Base-by-base conservation (phyloP, 1,140 invertebrate species). In the Hydropsyche tenuis region DNA sequence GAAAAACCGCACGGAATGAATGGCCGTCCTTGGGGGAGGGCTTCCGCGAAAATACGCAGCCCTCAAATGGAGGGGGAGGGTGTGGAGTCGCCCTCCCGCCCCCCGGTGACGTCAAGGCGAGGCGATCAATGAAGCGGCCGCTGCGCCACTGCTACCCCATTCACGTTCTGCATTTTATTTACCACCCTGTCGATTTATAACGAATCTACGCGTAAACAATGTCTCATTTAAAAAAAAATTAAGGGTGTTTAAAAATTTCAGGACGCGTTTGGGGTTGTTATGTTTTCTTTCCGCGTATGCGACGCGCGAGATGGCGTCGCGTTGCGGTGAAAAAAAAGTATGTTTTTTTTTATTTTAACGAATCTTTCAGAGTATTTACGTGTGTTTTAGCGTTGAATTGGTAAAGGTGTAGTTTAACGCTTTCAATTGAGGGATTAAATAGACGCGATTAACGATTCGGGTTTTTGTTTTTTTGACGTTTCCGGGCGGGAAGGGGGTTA, bases 81-180 rank as follows among this genome's bases (percentile, higher is more conserved):
- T 25, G 56, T 3, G 30, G 30, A 9, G 30, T 4, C 4, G 20
- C 5, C n/a, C n/a, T n/a, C n/a, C n/a, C 56, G 4, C 7, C 20
- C 56, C 20, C 23, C 27, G 18, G 68, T 70, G 68, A 70, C 68
- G 68, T 70, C 68, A 70, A 46, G 46, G 48, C 7, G 42, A 1
- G 4, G 11, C 68, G 68, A 70, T 70, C 68, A 56, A 70, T 70
- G 46, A 70, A 70, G 68, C 48, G 12, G 56, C 22, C 63, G 65
- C 22, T 51, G 65, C 43, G 65, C 63, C 63, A 65, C 43, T 65
- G 37, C 43, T 30, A 18, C 14, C 63, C 63, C 30, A 46, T 42
- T 42, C 30, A 46, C 63, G 23, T 12, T 11, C 30, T n/a, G 23
- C 63, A 42, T 23, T 22, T 16, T 25, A 63, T 25, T n/a, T 20